Evolutionary conservation across 2,888 invertebrate genomes (phyloP), one percentile per base, ranked within the genome.

Genomic region (Callosobruchus maculatus): DNA sequence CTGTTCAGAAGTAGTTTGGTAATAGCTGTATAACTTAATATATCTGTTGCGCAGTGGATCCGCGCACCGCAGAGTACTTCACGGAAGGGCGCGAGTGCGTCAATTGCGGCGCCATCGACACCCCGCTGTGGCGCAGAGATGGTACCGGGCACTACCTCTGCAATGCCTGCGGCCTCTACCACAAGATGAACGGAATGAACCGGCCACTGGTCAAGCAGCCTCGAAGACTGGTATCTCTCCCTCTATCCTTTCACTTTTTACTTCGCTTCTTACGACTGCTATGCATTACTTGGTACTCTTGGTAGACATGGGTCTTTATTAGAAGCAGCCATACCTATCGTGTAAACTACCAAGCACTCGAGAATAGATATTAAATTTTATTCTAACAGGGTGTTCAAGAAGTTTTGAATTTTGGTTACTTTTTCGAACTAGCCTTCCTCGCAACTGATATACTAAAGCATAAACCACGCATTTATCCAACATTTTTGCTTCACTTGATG

Each of bases 161-260:
- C 93, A 99, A 99, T 91, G 99, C 99, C 80, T 99, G 99, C 90
- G 99, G 99, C 84, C 95, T 99, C 82, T 99, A 99, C 91, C 94
- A 94, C 90, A 97, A 96, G 91, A 95, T 97, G 95, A 97, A 97
- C 89, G 96, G 97, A 86, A 94, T 95, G 91, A 96, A 96, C 90
- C 92, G 97, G 85, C 97, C 97, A 75, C 90, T 97, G 85, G 94
- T 95, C 85, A 96, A 95, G 90, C 96, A 95, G 88, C 94, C 96
- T 86, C 92, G 96, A 89, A 91, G 97, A 90, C 91, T 95, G 94
- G 97, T 97, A 92, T 13, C 49, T 49, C 49, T 49, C 49, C 49
- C 49, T 49, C 18, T 49, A 49, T 85, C 74, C 78, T 77, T 79
- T 77, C 75, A 73, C 75, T 79, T 74, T 76, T 74, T 73, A 68